These are phyloP conservation scores for Polyommatus icarus DNA, from an alignment of 2,888 invertebrate genomes.

Conservation along the genomic window DNA sequence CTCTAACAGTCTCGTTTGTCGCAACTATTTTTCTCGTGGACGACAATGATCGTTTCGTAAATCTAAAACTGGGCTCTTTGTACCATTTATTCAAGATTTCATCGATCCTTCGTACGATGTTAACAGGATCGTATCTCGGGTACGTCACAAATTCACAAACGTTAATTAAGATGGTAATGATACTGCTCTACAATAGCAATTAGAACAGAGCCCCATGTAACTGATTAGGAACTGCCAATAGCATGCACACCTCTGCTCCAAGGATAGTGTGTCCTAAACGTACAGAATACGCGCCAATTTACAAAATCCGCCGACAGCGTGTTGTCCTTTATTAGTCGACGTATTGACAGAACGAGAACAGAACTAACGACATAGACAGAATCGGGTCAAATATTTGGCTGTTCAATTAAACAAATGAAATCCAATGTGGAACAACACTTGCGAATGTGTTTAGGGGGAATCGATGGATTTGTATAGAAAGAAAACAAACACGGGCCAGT, in stretches of 20 bases:
- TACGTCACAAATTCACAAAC: constrained; percentile 18
- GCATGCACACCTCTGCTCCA: constrained; percentile 38
- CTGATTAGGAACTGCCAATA: constrained; percentile 44
- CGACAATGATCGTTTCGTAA: neutral
- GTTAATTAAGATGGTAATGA: constrained; percentile 30
- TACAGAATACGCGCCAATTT: constrained; percentile 36
- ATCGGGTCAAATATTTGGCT: constrained; percentile 68
- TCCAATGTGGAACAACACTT: constrained; percentile 51
- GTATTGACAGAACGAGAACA: constrained; percentile 71
- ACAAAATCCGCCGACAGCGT: constrained; percentile 34
- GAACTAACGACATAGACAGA: constrained; percentile 66
- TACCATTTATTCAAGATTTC: neutral
- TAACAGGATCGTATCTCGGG: neutral
- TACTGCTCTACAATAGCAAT: constrained; percentile 37
- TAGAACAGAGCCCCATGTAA: constrained; percentile 36
- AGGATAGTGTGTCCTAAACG: constrained; percentile 34
- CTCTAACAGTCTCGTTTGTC: neutral
- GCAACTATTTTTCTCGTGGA: neutral
- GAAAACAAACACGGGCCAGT: constrained; percentile 48
- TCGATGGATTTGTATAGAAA: constrained; percentile 44
- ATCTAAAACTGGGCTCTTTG: neutral
- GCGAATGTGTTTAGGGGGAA: constrained; percentile 48
- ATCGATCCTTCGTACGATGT: neutral
- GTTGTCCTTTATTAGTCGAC: constrained; percentile 62
- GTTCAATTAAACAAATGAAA: constrained; percentile 73